These are phyloP conservation scores for Ivindomyrus marchei DNA, from an alignment of 2,113 vertebrate species.

Conservation along the genomic window DNA sequence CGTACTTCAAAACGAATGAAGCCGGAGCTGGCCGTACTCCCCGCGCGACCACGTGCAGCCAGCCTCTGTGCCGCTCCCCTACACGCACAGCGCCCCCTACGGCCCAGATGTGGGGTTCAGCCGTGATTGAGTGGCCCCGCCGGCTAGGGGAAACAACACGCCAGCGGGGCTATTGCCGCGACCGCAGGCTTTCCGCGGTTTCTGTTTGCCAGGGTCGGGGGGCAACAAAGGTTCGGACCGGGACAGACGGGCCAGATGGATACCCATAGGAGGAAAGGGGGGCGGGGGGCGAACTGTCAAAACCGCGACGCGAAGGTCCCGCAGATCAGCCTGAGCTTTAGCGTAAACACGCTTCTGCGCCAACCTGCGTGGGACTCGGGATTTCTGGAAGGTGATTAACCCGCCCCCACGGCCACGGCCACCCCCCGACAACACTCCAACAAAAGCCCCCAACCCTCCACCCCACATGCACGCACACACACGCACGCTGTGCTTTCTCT, in stretches of 20 bases:
- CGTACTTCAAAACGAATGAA: not conserved
- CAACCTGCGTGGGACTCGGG: conserved; percentile 54
- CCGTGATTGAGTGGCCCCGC: conserved; percentile 51
- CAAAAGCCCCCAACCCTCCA: not conserved
- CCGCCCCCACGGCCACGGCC: conserved; percentile 14
- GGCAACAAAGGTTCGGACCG: conserved; percentile 6
- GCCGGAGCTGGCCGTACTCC: not conserved
- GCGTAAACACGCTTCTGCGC: conserved; percentile 47
- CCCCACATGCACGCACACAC: not conserved
- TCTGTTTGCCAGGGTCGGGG: conserved; percentile 53
- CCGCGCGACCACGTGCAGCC: not conserved
- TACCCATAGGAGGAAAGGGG: conserved; percentile 23
- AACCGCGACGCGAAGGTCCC: not conserved
- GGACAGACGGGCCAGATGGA: conserved; percentile 26
- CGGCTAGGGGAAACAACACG: conserved; percentile 53
- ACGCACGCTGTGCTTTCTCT: conserved; percentile 44
- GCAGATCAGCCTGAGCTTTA: conserved; percentile 14
- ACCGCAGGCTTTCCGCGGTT: conserved; percentile 42
- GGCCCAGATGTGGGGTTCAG: conserved; percentile 54
- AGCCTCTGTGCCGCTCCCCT: not conserved
- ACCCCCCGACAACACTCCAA: not conserved
- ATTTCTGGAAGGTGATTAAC: conserved; percentile 49
- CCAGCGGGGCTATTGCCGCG: conserved; percentile 55
- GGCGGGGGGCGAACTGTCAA: conserved; percentile 13
- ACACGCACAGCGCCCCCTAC: conserved; percentile 29